Conservation (phyloP, 2,113 vertebrate species). For the Puntigrus tetrazona region DNA sequence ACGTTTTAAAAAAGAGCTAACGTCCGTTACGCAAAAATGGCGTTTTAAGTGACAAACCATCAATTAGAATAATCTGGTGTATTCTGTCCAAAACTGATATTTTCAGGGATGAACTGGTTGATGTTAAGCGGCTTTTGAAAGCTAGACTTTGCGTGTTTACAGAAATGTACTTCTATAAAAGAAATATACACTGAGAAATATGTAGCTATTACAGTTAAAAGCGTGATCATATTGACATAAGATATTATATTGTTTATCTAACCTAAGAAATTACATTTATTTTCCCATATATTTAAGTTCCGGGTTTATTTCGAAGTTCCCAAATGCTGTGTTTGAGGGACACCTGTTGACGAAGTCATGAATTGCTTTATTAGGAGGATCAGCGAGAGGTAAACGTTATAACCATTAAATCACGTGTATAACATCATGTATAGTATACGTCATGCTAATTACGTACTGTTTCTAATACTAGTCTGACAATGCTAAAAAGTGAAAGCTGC, state of each 20-base stretch:
- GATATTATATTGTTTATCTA: too few relatives aligned
- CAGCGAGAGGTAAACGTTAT: not conserved
- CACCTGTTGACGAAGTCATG: constrained; percentile 26
- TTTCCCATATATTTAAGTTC: not conserved
- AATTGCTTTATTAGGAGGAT: not conserved
- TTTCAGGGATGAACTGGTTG: not conserved
- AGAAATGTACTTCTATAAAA: not conserved
- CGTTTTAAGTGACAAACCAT: not conserved
- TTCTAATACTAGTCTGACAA: not conserved
- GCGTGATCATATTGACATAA: not conserved
- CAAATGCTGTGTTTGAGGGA: not conserved
- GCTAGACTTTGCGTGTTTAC: not conserved
- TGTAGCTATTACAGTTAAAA: not conserved
- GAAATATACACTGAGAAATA: not conserved
- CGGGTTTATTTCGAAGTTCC: not conserved
- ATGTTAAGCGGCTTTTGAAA: not conserved
- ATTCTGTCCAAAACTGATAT: not conserved
- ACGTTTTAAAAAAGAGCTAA: not conserved
- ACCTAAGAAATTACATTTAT: not conserved
- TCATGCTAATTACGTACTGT: not conserved
- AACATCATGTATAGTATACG: not conserved
- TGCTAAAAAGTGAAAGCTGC: not conserved
- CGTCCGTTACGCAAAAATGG: not conserved
- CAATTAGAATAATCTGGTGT: not conserved
- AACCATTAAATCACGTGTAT: too few relatives aligned